A percentile compares a stretch with the other conserved stretches of the same genome.
These are phyloP conservation scores for Diarsia dahlii DNA, from an alignment of 2,888 invertebrate species.

Conservation along the genomic window DNA sequence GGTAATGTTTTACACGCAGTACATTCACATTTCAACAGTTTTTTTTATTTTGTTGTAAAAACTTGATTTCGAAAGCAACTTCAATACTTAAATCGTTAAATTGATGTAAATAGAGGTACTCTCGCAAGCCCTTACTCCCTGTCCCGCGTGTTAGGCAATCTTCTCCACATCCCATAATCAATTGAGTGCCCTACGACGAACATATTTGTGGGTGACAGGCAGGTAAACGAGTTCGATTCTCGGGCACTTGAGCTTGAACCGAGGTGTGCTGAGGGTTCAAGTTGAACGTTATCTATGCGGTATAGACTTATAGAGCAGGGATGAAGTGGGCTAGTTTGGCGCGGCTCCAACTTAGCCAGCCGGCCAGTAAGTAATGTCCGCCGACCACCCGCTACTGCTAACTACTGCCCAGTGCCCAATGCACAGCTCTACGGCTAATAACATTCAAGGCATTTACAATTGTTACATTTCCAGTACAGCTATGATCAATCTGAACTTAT, in stretches of 20 bases:
- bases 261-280: constrained; percentile 38
- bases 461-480: background rate
- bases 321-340: constrained; percentile 46
- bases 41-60: background rate
- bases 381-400: background rate
- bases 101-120: constrained; percentile 9
- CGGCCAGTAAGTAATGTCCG: constrained; percentile 2
- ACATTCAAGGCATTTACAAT: background rate
- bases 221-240: constrained; percentile 52
- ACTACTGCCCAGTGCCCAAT: background rate
- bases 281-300: constrained; percentile 21
- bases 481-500: background rate
- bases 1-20: background rate
- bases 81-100: constrained; percentile 17
- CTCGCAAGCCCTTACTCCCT: constrained; percentile 30
- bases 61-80: background rate
- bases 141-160: constrained; percentile 41
- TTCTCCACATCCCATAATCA: constrained; percentile 27
- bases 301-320: constrained; percentile 24
- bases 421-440: background rate
- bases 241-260: constrained; percentile 37
- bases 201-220: constrained; percentile 47
- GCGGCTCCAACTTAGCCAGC: constrained; percentile 33
- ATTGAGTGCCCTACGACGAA: constrained; percentile 29
- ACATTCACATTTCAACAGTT: background rate